Evolutionary conservation across 37 sponge, comb jelly and placozoan species (phyloP), one percentile per base, ranked within the genome.

Genomic region (Beroe ovata): DNA sequence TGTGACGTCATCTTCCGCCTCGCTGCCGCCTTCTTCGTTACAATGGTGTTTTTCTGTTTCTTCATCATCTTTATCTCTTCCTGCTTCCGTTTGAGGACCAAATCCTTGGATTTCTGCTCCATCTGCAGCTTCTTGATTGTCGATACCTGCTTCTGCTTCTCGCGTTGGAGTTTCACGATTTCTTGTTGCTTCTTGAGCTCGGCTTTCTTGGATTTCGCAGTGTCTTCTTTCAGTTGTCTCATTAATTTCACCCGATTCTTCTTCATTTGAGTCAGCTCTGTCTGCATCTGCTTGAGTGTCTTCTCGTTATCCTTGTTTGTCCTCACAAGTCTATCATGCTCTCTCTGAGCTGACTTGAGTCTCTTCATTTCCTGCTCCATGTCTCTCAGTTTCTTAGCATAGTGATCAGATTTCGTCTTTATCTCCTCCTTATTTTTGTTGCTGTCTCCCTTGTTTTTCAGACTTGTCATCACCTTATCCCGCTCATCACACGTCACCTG

Each of bases 11-110:
- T 34, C 30, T 8, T 30, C 19, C 32, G 18, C 1, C 69, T 34
- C 32, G 32, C 32, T 8, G 69, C 69, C 16, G 25, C 30, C 69
- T 66, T 66, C 69, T 66, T 66, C 36, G 25, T 66, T 1, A 66
- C 25, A 34, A 66, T 66, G 36, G 69, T 32, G 69, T 66, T 66
- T 32, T 66, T 66, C 69, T 77, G 84, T 88, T 91, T 91, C 64
- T 88, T 81, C 63, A 91, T 81, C 62, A 59, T 34, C 89, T 61
- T 72, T 37, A 96, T 94, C 91, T 96, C 96, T 32, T 94, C 95
- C 38, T 93, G 92, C 38, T 92, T 92, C 32, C 96, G 90, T 64
- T 92, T 96, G 29, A 96, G 69, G 33, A 96, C 92, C 60, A 91
- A 42, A n/a, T 94, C 96, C 60, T 72, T 90, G 26, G 90, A 88